Percentiles rank a stretch among this genome's conserved stretches.
Conservation (phyloP, 2,113 vertebrate genomes). For the Piprites chloris region DNA sequence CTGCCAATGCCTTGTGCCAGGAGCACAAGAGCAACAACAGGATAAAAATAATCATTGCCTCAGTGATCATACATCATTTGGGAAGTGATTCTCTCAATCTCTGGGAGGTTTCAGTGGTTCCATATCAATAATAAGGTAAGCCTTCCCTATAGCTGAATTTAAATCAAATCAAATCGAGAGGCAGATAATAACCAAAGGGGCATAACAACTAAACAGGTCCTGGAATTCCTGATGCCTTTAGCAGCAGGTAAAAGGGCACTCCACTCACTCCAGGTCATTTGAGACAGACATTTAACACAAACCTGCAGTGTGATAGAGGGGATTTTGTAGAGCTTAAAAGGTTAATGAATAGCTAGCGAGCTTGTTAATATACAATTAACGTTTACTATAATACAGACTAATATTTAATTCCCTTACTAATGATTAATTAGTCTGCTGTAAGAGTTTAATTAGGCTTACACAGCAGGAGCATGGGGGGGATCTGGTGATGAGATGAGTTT, state of each 20-base stretch:
- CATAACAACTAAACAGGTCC: background rate
- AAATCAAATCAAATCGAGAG: background rate
- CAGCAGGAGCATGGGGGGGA: background rate
- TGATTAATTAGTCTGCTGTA: constrained; percentile 17
- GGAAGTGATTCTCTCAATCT: background rate
- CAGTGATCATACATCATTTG: background rate
- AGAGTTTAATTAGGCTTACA: constrained; percentile 21
- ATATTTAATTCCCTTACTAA: constrained; percentile 22
- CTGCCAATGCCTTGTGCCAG: background rate
- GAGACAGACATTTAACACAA: background rate
- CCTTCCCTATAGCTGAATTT: background rate
- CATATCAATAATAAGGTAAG: background rate
- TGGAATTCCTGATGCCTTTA: background rate
- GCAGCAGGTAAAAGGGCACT: background rate
- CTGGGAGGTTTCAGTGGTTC: background rate
- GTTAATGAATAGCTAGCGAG: background rate
- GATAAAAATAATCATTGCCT: background rate
- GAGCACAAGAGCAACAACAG: background rate
- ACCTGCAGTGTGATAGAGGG: background rate
- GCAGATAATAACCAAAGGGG: background rate
- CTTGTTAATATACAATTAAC: constrained; percentile 1
- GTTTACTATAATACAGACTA: constrained; percentile 15
- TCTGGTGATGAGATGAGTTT: background rate
- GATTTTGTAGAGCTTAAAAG: background rate
- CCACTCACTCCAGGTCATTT: background rate